Base-by-base conservation (phyloP, 2,888 invertebrate species). In the Serripes groenlandicus region DNA sequence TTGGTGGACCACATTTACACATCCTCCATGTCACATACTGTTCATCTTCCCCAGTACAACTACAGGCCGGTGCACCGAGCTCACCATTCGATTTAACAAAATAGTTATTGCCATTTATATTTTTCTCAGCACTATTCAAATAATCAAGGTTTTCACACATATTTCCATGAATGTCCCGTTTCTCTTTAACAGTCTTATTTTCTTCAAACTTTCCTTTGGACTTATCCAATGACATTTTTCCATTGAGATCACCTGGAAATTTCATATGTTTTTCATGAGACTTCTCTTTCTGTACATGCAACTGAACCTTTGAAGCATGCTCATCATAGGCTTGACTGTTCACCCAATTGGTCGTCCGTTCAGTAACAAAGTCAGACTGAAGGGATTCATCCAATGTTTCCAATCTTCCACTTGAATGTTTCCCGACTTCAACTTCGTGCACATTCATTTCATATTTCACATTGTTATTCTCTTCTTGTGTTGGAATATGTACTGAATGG, bases 21-120 rank as follows among this genome's bases (percentile, higher is more conserved):
- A 30, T 54, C 42, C 78, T 56, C 83, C 86, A 83, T 28, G 83
- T 54, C 32, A 77, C 64, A 37, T 75, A 78, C 52, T 75, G 69
- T 5, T 80, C 60, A 56, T 78, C 74, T 23, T 56, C 58, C 18
- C 66, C 68, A 21, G 62, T 75, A 68, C 85, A 85, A 23, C 7
- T 30, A 77, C 85, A 85, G 3, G 56, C 26, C 18, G 35, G 26
- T 11, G 37, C 37, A 18, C 35, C 76, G 23, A 11, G 18, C 23
- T 56, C 69, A 23, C 26, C 32, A 1, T 32, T 34, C 18, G 60
- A 5, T 28, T 30, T 26, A 28, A 18, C 7, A 21, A 18, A 32
- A 3, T 18, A 3, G 5, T 21, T 35, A 66, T 32, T 18, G 7
- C n/a, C 32, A 32, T 35, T 34, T 23, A 9, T 69, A 23, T 30